These are phyloP conservation scores for Lota lota DNA, from an alignment of 2,113 vertebrate genomes.

Conservation along the genomic window DNA sequence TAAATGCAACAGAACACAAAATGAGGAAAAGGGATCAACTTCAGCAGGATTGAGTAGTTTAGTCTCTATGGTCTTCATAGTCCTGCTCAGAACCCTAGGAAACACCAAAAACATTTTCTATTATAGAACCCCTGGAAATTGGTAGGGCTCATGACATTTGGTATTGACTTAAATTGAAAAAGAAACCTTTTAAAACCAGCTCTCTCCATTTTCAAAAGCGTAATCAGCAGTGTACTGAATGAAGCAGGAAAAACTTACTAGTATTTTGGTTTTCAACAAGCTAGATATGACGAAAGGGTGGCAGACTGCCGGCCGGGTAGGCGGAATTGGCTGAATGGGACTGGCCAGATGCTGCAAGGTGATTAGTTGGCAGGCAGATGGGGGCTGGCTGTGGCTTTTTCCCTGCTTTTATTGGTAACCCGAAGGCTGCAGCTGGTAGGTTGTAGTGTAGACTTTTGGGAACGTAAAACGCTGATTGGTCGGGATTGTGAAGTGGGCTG, in stretches of 20 bases:
- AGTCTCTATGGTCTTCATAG: slow-evolving; percentile 32
- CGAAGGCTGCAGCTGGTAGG: slow-evolving; percentile 99
- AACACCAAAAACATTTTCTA: slow-evolving; percentile 39
- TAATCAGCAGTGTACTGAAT: slow-evolving; percentile 99
- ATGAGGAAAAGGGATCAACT: slow-evolving; percentile 14
- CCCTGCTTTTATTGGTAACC: slow-evolving; percentile 99
- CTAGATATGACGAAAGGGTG: slow-evolving; percentile 99
- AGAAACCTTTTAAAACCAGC: slow-evolving; percentile 86
- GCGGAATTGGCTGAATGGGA: slow-evolving; percentile 99
- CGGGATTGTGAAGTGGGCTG: slow-evolving; percentile 98
- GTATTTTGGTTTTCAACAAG: slow-evolving; percentile 99
- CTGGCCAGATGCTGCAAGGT: slow-evolving; percentile 99
- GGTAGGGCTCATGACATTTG: slow-evolving; percentile 42
- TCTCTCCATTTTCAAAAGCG: slow-evolving; percentile 95
- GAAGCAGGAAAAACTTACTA: slow-evolving; percentile 99
- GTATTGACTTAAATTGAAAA: slow-evolving; percentile 66
- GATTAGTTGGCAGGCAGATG: slow-evolving; percentile 95
- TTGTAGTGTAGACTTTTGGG: slow-evolving; percentile 99
- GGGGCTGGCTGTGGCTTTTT: slow-evolving; percentile 93
- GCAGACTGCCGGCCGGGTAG: slow-evolving; percentile 99
- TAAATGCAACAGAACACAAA: slow-evolving; percentile 21
- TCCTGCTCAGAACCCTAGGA: slow-evolving; percentile 50
- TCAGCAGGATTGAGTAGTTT: slow-evolving; percentile 22
- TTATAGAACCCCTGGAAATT: slow-evolving; percentile 44
- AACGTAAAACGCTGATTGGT: slow-evolving; percentile 99